These are phyloP conservation scores for Leucoraja erinaceus DNA, from an alignment of 2,113 vertebrate genomes.

Conservation along the genomic window DNA sequence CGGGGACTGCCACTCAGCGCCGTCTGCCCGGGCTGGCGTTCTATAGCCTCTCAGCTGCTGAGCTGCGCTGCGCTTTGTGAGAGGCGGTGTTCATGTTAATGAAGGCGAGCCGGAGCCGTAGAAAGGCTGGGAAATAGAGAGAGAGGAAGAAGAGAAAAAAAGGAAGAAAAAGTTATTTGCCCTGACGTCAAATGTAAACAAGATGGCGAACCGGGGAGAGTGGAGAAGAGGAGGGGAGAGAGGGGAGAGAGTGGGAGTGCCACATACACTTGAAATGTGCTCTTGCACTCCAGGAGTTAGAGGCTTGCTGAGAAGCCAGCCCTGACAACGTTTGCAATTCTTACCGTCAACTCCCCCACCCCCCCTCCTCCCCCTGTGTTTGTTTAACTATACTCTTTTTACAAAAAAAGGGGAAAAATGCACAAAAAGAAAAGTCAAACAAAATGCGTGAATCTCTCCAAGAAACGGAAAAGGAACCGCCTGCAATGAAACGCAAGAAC, in stretches of 20 bases:
- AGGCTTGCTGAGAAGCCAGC: not conserved
- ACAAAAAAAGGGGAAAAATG: not conserved
- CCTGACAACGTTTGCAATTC: not conserved
- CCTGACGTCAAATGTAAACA: constrained; percentile 46
- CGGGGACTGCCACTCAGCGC: not conserved
- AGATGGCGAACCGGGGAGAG: constrained; percentile 49
- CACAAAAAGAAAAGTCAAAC: not conserved
- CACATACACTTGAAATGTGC: constrained; percentile 42
- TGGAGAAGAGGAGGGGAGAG: constrained; percentile 22
- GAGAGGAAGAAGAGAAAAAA: not conserved
- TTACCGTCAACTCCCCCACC: not conserved
- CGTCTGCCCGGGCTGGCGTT: too few species aligned
- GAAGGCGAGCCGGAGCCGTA: not conserved
- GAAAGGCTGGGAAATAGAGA: not conserved
- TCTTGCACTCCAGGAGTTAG: constrained; percentile 2
- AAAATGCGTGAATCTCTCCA: constrained; percentile 24
- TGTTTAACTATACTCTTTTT: constrained; percentile 39
- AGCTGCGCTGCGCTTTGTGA: not conserved
- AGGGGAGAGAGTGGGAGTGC: constrained; percentile 39
- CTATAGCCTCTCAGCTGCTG: not conserved
- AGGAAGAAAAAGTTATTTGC: constrained; percentile 43
- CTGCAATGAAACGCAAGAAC: constrained; percentile 12
- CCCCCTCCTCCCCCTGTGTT: not conserved
- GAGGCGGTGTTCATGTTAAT: constrained; percentile 20
- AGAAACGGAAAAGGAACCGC: constrained; percentile 15